Evolutionary conservation across 2,113 vertebrate species (phyloP), one percentile per base, ranked within the genome.

Genomic region (Microcebus ravelobensis): DNA sequence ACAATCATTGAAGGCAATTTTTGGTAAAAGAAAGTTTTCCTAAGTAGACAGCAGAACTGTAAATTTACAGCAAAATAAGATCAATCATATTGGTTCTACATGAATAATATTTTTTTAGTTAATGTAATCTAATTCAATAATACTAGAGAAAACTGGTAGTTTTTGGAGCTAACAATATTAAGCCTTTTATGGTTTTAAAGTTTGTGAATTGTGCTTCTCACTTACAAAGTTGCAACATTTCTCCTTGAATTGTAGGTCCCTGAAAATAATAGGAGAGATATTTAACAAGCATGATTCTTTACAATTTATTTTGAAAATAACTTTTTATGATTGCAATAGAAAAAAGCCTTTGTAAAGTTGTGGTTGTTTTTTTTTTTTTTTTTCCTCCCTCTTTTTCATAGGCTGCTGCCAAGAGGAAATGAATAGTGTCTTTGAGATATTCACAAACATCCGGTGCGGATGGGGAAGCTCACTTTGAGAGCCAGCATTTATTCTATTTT

Each of bases 391-490:
- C 61, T 45, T 52, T 80, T 96, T 90, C 82, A 73, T 39, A 86
- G 42, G 52, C 50, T 67, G 80, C 87, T 97, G 97, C 97, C 97
- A 98, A 97, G 80, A 84, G 59, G 74, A 96, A 95, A 97, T 97
- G 96, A 97, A 98, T 97, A 76, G 77, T 42, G 94, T 96, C 96
- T 93, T 97, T 97, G 94, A 97, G 96, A 96, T 76, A 82, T 21
- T 79, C 94, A 81, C 80, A 97, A 97, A 97, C 95, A 97, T 97
- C 95, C 74, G 39, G 83, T 90, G 48, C 1, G 23, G 92, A 96
- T 94, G 90, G 80, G 50, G 92, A 94, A 81, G 68, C 83, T 91
- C 92, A 70, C 70, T 87, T 65, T 77, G 89, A 77, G 68, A 97
- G 96, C 87, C 97, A 95, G 90, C 83, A 68, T 90, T 94, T 93